Evolutionary conservation across 2,888 invertebrate species (phyloP), one percentile per base, ranked within the genome.

Genomic region (Mimas tiliae): DNA sequence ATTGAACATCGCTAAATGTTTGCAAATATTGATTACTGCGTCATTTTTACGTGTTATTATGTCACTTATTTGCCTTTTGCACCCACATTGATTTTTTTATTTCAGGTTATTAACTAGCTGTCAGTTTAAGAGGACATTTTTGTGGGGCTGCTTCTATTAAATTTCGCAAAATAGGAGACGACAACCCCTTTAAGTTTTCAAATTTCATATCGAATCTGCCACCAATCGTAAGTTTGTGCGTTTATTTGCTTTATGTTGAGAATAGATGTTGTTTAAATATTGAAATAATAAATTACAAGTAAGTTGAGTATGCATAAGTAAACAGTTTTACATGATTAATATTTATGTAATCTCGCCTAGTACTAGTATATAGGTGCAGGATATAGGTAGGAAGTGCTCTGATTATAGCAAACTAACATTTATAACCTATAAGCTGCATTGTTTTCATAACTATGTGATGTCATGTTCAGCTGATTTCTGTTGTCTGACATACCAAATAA

Each of bases 141-240:
- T 87, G 83, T 82, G 84, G 48, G 55, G 38, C 65, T 65, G 65
- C 38, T 58, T 55, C 14, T 55, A 65, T 55, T 58, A 58, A 58
- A 55, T 83, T 86, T 89, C 88, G 89, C 93, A 94, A 93, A 93
- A 94, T 94, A 94, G 94, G 94, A 90, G 94, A 94, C 92, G 89
- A 88, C 83, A 93, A 93, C 80, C 90, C 93, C 70, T 94, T 94
- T 80, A 94, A 88, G 90, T 94, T 94, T 81, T 89, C 94, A 76
- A 94, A 92, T 88, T 93, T 94, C 77, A 92, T 94, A 91, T 90
- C 94, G 85, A 94, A 90, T 89, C 94, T 94, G 82, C 94, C 94
- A 91, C 93, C 94, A 76, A 92, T 94, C 74, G 94, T 94, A 86
- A 92, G 94, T 86, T 74, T 67, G 33, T 68, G 65, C 45, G 48